Evolutionary conservation across 2,888 invertebrate species (phyloP), one percentile per base, ranked within the genome.

Genomic region (Andrena flavipes): DNA sequence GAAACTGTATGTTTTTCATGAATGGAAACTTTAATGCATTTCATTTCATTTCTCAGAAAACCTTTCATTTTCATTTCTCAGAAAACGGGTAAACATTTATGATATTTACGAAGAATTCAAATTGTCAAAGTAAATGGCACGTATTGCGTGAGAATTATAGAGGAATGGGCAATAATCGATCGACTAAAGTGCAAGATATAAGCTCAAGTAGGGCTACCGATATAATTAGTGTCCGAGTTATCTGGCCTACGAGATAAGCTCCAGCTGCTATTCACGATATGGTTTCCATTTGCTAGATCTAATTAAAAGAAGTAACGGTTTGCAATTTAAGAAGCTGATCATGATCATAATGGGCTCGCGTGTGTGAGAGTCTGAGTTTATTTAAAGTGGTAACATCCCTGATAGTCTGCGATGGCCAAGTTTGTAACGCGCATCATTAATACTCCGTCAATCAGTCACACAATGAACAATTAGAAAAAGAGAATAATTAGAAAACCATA

Each of bases 181-280:
- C 62, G 69, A 26, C 13, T 6, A 42, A 20, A 23, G 13, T 26
- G 6, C 10, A n/a, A 1, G 54, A 54, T 64, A 65, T 33, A 35
- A 65, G 3, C 26, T 35, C 4, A 7, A 20, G 56, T 63, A 76
- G 56, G 33, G 23, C 54, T 42, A 71, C 63, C 56, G 56, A 76
- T 76, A 72, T 65, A 72, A 76, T 72, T 76, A 76, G 23, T 56
- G 54, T 33, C n/a, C 23, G 30, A 54, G 30, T 69, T 54, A 76
- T 54, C 29, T 23, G 35, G 5, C 26, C 20, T 30, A 42, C 8
- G n/a, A 26, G 49, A 26, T 64, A 72, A 20, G 20, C 49, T 29
- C 10, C 23, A 42, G 76, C 26, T 64, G 23, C 23, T 48, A 26
- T 35, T 71, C 48, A 33, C 23, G 56, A 26, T 59, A n/a, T n/a